Evolutionary conservation across 2,797 vertebrate species (phyloP), one percentile per base, ranked within the genome.

Genomic region (Malacoctenus gilli): DNA sequence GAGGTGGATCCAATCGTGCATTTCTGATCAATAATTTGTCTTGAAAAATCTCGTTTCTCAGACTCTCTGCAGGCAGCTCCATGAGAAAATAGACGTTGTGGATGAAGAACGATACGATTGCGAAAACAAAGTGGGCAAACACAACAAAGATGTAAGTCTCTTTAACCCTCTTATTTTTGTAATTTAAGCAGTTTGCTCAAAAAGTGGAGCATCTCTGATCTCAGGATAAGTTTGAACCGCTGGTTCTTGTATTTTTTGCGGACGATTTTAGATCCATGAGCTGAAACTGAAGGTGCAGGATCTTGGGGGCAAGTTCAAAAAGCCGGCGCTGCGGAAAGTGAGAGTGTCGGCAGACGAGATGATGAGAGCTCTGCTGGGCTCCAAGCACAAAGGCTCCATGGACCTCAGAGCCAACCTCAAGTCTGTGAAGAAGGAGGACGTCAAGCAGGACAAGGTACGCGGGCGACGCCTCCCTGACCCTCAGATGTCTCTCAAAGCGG

Each of bases 301-400:
- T 59, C 83, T 93, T 0, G 89, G 91, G 1, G 92, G 92, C 4
- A 93, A 93, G 73, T 93, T 93, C 60, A 93, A 93, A 75, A 92
- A 91, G 67, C 92, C 92, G 0, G 89, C 90, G 3, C 76, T 93
- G 70, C 85, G 91, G 59, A 92, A 92, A 62, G 92, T 93, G 57
- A 91, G 92, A 9, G 91, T 93, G 40, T 93, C 92, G 0, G 92
- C 92, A 4, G 92, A 93, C n/a, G 92, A 92, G 83, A 93, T 93
- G 91, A 90, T 93, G 91, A 82, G 90, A 41, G 90, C 92, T 53
- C 87, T 93, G 7, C 87, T 93, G 63, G 92, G 92, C 52, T 93
- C 92, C 73, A 93, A 93, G 58, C 92, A 93, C 85, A 93, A 93
- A 61, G 90, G 90, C 64, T 93, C 92, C 2, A 91, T 93, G 92